Evolutionary conservation across 1,140 invertebrate species (phyloP).

Genomic region (Drosophila dunni): DNA sequence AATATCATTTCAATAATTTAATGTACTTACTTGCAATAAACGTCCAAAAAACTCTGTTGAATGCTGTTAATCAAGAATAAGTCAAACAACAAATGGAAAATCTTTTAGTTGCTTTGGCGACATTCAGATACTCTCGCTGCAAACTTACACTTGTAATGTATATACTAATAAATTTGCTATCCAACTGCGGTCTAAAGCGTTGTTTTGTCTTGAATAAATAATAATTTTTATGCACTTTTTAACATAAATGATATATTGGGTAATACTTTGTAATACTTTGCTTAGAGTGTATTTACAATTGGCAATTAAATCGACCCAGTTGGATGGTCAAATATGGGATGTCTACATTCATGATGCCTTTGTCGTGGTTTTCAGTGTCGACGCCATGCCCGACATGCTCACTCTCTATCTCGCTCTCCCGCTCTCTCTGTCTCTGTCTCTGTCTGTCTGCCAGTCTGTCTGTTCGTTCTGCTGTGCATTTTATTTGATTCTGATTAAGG

Average conservation of each 20-base stretch:
- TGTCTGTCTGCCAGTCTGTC: background rate
- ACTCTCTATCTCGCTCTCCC: too few species aligned
- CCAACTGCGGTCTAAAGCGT: too few species aligned
- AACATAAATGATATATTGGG: background rate
- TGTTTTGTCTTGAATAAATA: too few species aligned
- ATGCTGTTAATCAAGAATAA: conserved; percentile 23
- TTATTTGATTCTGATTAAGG: conserved; percentile 72
- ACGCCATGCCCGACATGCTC: conserved; percentile 4
- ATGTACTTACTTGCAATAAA: conserved; percentile 27
- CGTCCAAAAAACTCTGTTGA: conserved; percentile 17
- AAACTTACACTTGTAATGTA: background rate
- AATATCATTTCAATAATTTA: conserved; percentile 45
- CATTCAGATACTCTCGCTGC: conserved; percentile 2
- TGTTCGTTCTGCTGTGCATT: conserved; percentile 27
- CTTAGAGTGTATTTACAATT: background rate
- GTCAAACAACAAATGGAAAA: conserved; percentile 10
- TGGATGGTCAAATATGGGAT: conserved; percentile 40
- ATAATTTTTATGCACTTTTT: too few species aligned
- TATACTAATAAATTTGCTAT: too few species aligned
- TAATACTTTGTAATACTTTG: background rate
- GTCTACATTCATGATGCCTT: conserved; percentile 27
- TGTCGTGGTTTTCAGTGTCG: conserved; percentile 32
- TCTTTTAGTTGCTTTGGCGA: background rate
- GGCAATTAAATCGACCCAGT: conserved; percentile 23
- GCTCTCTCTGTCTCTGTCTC: background rate